phyloP scores from a whole-genome alignment of 2,113 vertebrate genomes.

The Ctenodactylus gundi region DNA sequence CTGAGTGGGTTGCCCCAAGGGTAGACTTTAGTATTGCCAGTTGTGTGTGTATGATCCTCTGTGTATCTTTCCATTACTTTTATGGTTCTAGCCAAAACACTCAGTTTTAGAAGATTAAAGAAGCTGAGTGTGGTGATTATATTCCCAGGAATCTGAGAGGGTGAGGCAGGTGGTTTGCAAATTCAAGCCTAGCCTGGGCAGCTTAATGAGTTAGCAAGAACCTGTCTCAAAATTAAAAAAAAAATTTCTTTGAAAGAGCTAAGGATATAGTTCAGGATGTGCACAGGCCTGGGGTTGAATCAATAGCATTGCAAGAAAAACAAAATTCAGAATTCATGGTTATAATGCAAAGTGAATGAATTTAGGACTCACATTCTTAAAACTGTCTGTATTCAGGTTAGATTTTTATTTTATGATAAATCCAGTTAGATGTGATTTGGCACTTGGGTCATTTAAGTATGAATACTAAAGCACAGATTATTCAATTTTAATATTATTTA shows the following conservation, averaged over 20 bases:
- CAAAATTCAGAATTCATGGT: background rate
- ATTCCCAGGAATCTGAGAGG: background rate
- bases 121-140: background rate
- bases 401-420: constrained; percentile 39
- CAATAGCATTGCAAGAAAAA: background rate
- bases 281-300: background rate
- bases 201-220: background rate
- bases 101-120: background rate
- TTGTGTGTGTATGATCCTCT: background rate
- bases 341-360: constrained; percentile 4
- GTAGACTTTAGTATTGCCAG: background rate
- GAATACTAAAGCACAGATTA: background rate
- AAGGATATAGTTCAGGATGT: background rate
- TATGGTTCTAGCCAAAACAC: background rate
- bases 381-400: background rate
- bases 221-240: background rate
- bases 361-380: constrained; percentile 10
- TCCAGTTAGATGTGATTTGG: background rate
- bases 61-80: background rate
- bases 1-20: too few species aligned
- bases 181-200: background rate
- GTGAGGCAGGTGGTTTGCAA: background rate
- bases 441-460: constrained; percentile 16
- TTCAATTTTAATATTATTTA: constrained; percentile 8
- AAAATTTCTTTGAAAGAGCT: background rate